A percentile compares a stretch with the other conserved stretches of the same genome.
phyloP scores from a whole-genome alignment of 2,113 vertebrate species.

The Caretta caretta region DNA sequence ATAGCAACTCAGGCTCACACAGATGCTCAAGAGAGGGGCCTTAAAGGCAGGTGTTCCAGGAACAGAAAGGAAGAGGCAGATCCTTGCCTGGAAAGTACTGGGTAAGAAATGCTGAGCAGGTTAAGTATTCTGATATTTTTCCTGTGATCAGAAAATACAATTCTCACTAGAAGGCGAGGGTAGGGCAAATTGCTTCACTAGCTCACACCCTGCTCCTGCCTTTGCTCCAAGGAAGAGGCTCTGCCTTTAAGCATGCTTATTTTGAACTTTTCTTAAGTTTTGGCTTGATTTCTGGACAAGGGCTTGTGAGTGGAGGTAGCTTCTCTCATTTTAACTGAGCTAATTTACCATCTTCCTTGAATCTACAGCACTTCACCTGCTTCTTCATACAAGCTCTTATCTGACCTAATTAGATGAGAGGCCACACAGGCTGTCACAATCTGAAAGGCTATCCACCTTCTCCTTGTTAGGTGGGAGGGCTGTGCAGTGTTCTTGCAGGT shows the following conservation, averaged over 20 bases:
- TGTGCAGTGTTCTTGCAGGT: background rate
- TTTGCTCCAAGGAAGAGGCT: background rate
- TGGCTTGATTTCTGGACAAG: background rate
- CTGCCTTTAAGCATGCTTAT: background rate
- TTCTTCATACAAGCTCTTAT: background rate
- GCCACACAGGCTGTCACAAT: background rate
- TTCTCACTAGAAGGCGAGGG: background rate
- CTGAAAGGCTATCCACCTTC: background rate
- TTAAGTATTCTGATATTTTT: background rate
- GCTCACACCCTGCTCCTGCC: background rate
- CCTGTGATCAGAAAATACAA: background rate
- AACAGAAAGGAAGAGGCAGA: background rate
- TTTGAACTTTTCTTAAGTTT: background rate
- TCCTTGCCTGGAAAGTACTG: background rate
- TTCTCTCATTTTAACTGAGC: background rate
- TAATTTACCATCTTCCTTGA: background rate
- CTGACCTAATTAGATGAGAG: background rate
- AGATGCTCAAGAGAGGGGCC: background rate
- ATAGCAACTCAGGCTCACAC: background rate
- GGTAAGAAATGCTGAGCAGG: background rate
- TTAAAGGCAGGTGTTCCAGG: background rate
- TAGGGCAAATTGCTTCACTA: background rate
- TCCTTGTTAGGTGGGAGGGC: background rate
- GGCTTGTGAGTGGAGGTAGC: background rate
- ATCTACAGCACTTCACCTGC: background rate